These are phyloP conservation scores for Cladopsammia gracilis DNA, from an alignment of 64 coral and sea anemone species.

Conservation along the genomic window DNA sequence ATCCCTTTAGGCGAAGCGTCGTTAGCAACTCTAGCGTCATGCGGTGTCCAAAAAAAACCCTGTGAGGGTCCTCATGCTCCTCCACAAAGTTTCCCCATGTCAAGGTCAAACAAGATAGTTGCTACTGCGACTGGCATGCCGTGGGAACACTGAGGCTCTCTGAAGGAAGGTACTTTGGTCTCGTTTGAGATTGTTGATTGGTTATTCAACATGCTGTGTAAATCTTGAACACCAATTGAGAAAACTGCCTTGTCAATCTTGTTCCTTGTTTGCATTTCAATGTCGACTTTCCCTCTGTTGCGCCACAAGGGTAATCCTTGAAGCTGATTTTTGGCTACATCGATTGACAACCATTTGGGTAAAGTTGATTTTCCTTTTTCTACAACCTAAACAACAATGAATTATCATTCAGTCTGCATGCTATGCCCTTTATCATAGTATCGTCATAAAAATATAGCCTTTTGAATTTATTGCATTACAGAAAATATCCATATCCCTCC, in stretches of 20 bases:
- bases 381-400: conserved; percentile 47
- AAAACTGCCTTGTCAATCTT: conserved; percentile 38
- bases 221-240: conserved; percentile 72
- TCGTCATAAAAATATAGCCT: no score
- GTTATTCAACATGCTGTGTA: conserved; percentile 55
- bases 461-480: no score
- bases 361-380: conserved; percentile 76
- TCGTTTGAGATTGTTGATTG: conserved; percentile 52
- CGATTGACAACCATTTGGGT: conserved; percentile 88
- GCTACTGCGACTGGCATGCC: conserved; percentile 79
- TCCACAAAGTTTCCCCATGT: conserved; percentile 73
- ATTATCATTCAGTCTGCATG: neutral
- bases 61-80: no score
- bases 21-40: no score
- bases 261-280: conserved; percentile 28
- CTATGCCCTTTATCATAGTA: neutral
- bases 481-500: no score
- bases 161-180: conserved; percentile 76
- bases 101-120: conserved; percentile 88
- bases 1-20: no score
- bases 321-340: conserved; percentile 48
- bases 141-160: conserved; percentile 40
- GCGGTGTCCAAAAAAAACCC: no score
- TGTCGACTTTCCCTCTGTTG: conserved; percentile 58
- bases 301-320: conserved; percentile 67